Evolutionary conservation across 2,113 vertebrate species (phyloP), one percentile per base, ranked within the genome.

Genomic region (Isurus oxyrinchus): DNA sequence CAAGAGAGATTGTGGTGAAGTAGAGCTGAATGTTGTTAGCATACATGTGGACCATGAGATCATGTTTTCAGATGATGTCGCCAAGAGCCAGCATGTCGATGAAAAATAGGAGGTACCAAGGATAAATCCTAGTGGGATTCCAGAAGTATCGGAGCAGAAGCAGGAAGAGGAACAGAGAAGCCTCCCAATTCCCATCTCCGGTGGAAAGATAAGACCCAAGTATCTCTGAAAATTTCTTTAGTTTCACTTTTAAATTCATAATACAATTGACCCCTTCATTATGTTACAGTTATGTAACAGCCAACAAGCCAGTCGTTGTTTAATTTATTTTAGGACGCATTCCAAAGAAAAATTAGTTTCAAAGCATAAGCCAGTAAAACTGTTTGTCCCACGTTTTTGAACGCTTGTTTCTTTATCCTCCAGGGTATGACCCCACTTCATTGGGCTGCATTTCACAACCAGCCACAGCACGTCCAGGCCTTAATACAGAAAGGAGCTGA

Each of bases 371-470:
- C 40, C 19, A 95, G 4, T 40, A 55, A 49, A 84, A 59, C 59
- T n/a, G 2, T 5, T 96, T 59, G 31, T 55, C 59, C 31, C n/a
- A 40, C 25, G 40, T 27, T 87, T 86, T 25, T 81, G 84, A 66
- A 81, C 25, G 49, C 31, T n/a, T 96, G 57, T 40, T 61, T 96
- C 72, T 11, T 86, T 96, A 86, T 66, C 35, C 55, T 94, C 59
- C 96, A 99, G 98, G 98, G 99, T 66, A 99, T 99, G 99, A 98
- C 99, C 0, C 98, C 98, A 0, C 98, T 99, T 40, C 99, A 99
- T 96, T 99, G 99, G 99, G 98, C 99, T 35, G 98, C 98, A 3
- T 99, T 99, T 97, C 99, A 99, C 97, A 98, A 98, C 97, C 97
- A 97, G 59, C 98, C 98, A 0, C 98, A 98, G 90, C 98, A 99